Evolutionary conservation across 2,888 invertebrate genomes (phyloP), one percentile per base, ranked within the genome.

Genomic region (Dryomyza anilis): DNA sequence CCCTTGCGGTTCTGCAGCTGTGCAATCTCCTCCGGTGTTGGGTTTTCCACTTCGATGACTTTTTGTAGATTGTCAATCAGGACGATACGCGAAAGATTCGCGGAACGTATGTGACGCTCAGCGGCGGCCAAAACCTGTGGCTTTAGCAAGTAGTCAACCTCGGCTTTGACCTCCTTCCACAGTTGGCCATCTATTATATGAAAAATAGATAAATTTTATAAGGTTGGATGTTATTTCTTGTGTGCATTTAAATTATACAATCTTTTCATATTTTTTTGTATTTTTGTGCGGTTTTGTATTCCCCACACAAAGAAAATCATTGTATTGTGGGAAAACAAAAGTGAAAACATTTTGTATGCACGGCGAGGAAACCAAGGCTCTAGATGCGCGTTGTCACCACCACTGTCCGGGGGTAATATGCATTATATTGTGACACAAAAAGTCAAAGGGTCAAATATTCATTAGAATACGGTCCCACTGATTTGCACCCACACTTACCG

Each of bases 41-140:
- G 92, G 82, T 94, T 94, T 84, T 94, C 94, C 69, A 87, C 87
- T 72, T 93, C 88, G 68, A 94, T 94, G 55, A 90, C 89, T 74
- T 86, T 85, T 81, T 94, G 93, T 58, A 95, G 81, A 82, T 95
- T 90, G 57, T 90, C 87, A 73, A 94, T 92, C 50, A 92, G 83
- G n/a, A 94, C 85, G 59, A 89, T 86, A 77, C 87, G 92, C 23
- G 86, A 80, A 64, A 94, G 86, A 62, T 88, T 87, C 68, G 88
- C 87, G 43, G 87, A 85, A 63, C 85, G 84, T 36, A 95, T 85
- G 63, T 87, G 84, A 58, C 86, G 83, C 62, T 88, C 86, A 2
- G 93, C 89, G 69, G 87, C 87, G 53, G 86, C 84, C 56, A 91
- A 80, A n/a, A 87, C 86, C 55, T 87, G 85, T 1, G 87, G 86